A percentile compares a stretch with the other conserved stretches of the same genome.
These are phyloP conservation scores for Thysanoteuthis rhombus DNA, from an alignment of 2,888 invertebrate species.

Conservation along the genomic window DNA sequence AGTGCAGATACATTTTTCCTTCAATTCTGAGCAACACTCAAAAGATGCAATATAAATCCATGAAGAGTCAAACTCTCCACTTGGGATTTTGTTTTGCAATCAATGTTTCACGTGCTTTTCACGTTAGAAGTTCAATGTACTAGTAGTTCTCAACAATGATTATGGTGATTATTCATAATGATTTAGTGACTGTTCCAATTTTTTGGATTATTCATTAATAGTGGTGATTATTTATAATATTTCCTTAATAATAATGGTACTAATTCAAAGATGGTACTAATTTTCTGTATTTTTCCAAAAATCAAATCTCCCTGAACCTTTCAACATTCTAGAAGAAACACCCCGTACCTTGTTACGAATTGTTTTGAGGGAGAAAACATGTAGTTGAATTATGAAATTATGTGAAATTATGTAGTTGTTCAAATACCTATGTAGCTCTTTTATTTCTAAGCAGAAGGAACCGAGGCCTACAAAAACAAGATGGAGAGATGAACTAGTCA, in stretches of 20 bases:
- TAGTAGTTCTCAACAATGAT: no score
- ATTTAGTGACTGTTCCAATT: background rate
- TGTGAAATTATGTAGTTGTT: no score
- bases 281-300: background rate
- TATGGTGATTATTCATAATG: background rate
- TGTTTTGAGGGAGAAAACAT: no score
- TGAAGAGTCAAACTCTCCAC: no score
- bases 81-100: no score
- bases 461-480: no score
- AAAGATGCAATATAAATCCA: background rate
- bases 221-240: background rate
- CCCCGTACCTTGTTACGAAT: background rate
- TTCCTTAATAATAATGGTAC: background rate
- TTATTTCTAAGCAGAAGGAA: no score
- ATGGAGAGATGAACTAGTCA: no score
- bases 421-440: no score
- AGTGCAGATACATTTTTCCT: background rate
- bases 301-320: background rate
- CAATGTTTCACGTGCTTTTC: no score
- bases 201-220: background rate
- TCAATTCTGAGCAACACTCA: background rate
- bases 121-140: no score
- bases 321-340: background rate
- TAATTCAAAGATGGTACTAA: background rate
- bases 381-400: no score